A percentile compares a stretch with the other conserved stretches of the same genome.
phyloP scores from a whole-genome alignment of 2,888 invertebrate species.

The Zootermopsis nevadensis region DNA sequence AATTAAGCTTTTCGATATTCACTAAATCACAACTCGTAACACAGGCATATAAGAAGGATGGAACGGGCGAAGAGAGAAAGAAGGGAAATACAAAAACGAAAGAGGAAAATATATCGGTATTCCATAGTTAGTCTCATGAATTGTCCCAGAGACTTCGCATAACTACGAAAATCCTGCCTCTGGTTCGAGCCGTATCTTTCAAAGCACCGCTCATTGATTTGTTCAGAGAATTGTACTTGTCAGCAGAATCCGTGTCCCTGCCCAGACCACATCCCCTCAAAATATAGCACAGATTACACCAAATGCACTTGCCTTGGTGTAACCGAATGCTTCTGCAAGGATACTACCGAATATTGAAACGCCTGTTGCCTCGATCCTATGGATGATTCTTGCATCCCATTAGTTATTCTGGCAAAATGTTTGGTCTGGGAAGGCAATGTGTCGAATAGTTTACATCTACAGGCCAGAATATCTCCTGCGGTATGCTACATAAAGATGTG shows the following conservation, averaged over 20 bases:
- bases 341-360: not conserved
- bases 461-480: not conserved
- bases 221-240: conserved; percentile 62
- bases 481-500: not conserved
- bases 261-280: conserved; percentile 51
- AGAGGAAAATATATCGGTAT: no score
- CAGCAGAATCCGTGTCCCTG: conserved; percentile 47
- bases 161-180: no score
- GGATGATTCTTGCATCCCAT: not conserved
- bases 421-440: conserved; percentile 1
- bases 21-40: no score
- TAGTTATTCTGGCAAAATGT: not conserved
- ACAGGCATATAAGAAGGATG: no score
- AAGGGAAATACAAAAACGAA: no score
- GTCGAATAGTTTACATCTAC: not conserved
- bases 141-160: no score
- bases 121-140: no score
- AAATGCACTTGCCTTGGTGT: conserved; percentile 66
- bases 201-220: not conserved
- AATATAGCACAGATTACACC: conserved; percentile 65
- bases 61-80: no score
- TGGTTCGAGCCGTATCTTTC: no score
- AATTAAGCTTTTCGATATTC: no score
- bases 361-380: not conserved
- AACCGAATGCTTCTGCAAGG: conserved; percentile 63